Evolutionary conservation across 2,797 vertebrate genomes (phyloP).

Genomic region (Enteromius radiatus): DNA sequence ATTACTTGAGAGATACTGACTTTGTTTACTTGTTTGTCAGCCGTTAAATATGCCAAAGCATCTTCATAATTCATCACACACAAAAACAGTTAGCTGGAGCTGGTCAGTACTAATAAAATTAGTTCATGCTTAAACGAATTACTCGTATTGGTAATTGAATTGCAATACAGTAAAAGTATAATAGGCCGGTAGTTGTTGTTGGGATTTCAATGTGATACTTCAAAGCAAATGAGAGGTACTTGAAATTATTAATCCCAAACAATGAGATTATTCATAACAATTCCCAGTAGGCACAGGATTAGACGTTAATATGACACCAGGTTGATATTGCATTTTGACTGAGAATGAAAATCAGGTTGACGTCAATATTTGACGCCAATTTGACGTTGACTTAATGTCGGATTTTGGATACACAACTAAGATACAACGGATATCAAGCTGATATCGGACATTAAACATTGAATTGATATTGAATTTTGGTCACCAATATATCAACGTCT

Average conservation of each 20-base stretch:
- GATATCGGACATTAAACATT: no score
- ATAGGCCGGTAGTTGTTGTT: background rate
- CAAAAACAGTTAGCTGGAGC: background rate
- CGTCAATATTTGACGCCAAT: background rate
- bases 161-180: background rate
- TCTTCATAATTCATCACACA: conserved; percentile 36
- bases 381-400: background rate
- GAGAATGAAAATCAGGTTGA: background rate
- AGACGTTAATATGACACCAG: background rate
- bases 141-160: background rate
- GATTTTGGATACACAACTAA: background rate
- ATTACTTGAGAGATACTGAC: conserved; percentile 60
- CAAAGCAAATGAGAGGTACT: background rate
- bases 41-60: conserved; percentile 37
- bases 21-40: conserved; percentile 46
- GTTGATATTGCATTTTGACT: background rate
- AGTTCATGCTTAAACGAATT: background rate
- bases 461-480: background rate
- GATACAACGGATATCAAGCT: no score
- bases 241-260: background rate
- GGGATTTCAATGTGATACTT: background rate
- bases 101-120: background rate
- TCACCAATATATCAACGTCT: background rate
- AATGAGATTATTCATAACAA: background rate
- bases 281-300: background rate